Conservation (phyloP, 2,888 invertebrate genomes). For the Tortricodes alternella region DNA sequence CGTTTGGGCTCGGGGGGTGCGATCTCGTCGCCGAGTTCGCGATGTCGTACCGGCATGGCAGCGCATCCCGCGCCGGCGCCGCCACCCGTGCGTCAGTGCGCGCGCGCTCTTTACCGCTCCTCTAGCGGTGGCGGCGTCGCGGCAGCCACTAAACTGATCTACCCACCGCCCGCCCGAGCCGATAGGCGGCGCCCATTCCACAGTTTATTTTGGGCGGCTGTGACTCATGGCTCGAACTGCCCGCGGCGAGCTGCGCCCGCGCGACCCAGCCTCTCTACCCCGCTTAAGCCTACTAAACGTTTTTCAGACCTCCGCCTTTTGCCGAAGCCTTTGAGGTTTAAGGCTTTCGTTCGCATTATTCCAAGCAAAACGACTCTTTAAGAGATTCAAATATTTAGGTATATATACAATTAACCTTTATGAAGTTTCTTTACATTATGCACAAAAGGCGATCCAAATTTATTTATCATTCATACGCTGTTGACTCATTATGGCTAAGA, state of each 20-base stretch:
- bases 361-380: too few relatives aligned
- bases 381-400: too few relatives aligned
- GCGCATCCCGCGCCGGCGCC: slow-evolving; percentile 81
- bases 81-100: slow-evolving; percentile 66
- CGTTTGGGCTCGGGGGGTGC: slow-evolving; percentile 91
- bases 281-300: slow-evolving; percentile 46
- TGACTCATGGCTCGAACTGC: slow-evolving; percentile 76
- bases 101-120: slow-evolving; percentile 69
- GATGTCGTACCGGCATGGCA: slow-evolving; percentile 83
- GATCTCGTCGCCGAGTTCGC: slow-evolving; percentile 82
- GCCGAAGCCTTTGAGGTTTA: neutral
- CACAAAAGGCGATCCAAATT: too few relatives aligned
- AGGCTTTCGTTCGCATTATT: neutral
- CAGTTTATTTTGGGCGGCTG: slow-evolving; percentile 73
- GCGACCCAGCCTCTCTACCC: slow-evolving; percentile 65
- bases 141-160: slow-evolving; percentile 75
- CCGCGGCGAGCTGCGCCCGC: slow-evolving; percentile 66
- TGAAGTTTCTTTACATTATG: too few relatives aligned
- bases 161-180: slow-evolving; percentile 78
- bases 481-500: too few relatives aligned
- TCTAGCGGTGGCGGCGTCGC: slow-evolving; percentile 76
- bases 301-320: neutral
- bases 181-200: slow-evolving; percentile 80
- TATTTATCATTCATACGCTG: too few relatives aligned
- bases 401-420: too few relatives aligned